Conservation (phyloP, 2,888 invertebrate species). For the Timema cristinae region DNA sequence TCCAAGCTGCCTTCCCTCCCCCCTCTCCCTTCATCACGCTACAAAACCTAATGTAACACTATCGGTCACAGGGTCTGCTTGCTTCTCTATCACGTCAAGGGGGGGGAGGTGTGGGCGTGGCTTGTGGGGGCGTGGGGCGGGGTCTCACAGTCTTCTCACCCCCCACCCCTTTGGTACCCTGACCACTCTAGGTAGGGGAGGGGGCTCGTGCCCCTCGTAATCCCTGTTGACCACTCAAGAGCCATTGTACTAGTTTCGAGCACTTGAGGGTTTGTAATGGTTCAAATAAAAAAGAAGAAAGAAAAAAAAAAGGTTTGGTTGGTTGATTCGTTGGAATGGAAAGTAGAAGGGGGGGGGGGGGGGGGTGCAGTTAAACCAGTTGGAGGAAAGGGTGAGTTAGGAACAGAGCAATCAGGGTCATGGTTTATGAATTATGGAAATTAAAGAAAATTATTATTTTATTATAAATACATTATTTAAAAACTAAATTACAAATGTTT, state of each 20-base stretch:
- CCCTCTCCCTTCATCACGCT: not conserved
- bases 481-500: too few species aligned
- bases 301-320: too few species aligned
- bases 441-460: too few species aligned
- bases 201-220: conserved; percentile 9
- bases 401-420: too few species aligned
- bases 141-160: conserved; percentile 18
- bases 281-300: too few species aligned
- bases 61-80: conserved; percentile 7
- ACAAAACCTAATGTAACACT: conserved; percentile 6
- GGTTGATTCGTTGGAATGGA: too few species aligned
- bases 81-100: conserved; percentile 8
- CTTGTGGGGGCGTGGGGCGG: conserved; percentile 23
- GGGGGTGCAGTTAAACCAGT: too few species aligned
- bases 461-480: too few species aligned
- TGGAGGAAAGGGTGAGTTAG: too few species aligned
- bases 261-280: not conserved
- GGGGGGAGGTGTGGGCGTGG: conserved; percentile 20
- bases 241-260: not conserved
- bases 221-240: conserved; percentile 9
- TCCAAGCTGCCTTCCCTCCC: not conserved
- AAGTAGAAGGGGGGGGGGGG: too few species aligned
- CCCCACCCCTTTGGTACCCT: conserved; percentile 16
- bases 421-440: too few species aligned
- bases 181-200: not conserved